Conservation (phyloP, 1,140 invertebrate species). For the Battus philenor region DNA sequence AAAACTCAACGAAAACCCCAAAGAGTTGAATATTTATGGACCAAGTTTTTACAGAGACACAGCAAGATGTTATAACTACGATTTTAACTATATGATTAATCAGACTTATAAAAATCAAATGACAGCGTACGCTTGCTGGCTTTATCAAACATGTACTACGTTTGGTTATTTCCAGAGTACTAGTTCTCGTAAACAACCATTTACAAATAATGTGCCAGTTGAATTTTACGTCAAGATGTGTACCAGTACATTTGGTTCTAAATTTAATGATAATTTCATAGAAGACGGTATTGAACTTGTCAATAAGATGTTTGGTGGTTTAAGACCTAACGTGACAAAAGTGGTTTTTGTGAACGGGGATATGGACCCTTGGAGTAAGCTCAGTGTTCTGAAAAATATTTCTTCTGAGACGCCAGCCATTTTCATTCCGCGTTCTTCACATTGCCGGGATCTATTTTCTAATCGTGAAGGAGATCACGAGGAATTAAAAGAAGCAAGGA, state of each 20-base stretch:
- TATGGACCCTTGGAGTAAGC: slow-evolving; percentile 80
- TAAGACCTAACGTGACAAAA: slow-evolving; percentile 74
- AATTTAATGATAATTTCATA: slow-evolving; percentile 61
- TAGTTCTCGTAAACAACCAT: slow-evolving; percentile 79
- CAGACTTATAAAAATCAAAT: slow-evolving; percentile 24
- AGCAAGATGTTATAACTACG: slow-evolving; percentile 33
- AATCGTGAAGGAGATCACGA: slow-evolving; percentile 31
- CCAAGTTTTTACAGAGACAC: slow-evolving; percentile 22
- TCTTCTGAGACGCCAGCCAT: slow-evolving; percentile 50
- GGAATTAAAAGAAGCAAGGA: slow-evolving; percentile 47
- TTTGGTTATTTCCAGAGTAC: slow-evolving; percentile 89
- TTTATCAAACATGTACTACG: slow-evolving; percentile 89
- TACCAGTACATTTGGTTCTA: slow-evolving; percentile 33
- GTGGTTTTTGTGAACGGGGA: slow-evolving; percentile 81
- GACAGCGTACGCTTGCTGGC: slow-evolving; percentile 75
- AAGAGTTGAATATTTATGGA: too few relatives aligned
- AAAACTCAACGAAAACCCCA: slow-evolving; percentile 1
- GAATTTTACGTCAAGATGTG: slow-evolving; percentile 42
- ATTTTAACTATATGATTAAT: slow-evolving; percentile 42
- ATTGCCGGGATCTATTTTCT: slow-evolving; percentile 52
- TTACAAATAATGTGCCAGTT: slow-evolving; percentile 79
- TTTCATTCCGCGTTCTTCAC: slow-evolving; percentile 42
- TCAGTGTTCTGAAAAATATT: slow-evolving; percentile 74
- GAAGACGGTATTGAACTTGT: slow-evolving; percentile 70
- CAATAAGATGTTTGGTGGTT: slow-evolving; percentile 79